Evolutionary conservation across 2,797 vertebrate species (phyloP).

Genomic region (Hyperoplus lanceolatus): DNA sequence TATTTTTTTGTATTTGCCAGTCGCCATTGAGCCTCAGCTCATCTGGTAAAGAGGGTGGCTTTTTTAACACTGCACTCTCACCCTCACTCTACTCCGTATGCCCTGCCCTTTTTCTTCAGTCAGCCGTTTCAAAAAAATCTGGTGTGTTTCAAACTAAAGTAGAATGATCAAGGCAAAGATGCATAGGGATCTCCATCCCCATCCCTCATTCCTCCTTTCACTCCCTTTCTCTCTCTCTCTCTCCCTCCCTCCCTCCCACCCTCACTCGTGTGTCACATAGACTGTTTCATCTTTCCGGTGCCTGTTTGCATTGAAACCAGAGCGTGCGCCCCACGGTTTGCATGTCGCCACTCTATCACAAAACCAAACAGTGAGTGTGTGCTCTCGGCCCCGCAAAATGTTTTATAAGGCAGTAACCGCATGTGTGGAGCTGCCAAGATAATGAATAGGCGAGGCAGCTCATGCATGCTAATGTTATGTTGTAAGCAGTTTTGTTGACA

Average conservation of each 20-base stretch:
- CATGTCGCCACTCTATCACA: constrained; percentile 94
- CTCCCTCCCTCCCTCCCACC: constrained; percentile 78
- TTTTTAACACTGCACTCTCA: constrained; percentile 47
- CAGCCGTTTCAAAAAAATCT: constrained; percentile 51
- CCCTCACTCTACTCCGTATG: constrained; percentile 41
- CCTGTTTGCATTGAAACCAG: constrained; percentile 93
- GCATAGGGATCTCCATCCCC: constrained; percentile 76
- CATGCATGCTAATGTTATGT: constrained; percentile 99
- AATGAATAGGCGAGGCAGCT: constrained; percentile 98
- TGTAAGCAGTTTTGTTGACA: constrained; percentile 99
- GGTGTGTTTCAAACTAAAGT: constrained; percentile 88
- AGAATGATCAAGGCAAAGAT: constrained; percentile 93
- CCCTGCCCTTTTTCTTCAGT: constrained; percentile 38
- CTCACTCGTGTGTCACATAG: constrained; percentile 75
- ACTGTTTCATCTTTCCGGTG: constrained; percentile 75
- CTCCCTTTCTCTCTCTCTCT: constrained; percentile 58
- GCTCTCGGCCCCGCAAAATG: constrained; percentile 92
- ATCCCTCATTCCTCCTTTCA: constrained; percentile 49
- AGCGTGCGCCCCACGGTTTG: constrained; percentile 61
- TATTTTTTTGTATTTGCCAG: constrained; percentile 50
- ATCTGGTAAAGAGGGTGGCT: constrained; percentile 52
- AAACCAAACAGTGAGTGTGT: constrained; percentile 94
- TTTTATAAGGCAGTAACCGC: constrained; percentile 97
- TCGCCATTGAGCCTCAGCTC: constrained; percentile 54
- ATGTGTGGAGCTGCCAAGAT: constrained; percentile 99